These are phyloP conservation scores for Drosophila burlai DNA, from an alignment of 1,140 invertebrate species.

Conservation along the genomic window DNA sequence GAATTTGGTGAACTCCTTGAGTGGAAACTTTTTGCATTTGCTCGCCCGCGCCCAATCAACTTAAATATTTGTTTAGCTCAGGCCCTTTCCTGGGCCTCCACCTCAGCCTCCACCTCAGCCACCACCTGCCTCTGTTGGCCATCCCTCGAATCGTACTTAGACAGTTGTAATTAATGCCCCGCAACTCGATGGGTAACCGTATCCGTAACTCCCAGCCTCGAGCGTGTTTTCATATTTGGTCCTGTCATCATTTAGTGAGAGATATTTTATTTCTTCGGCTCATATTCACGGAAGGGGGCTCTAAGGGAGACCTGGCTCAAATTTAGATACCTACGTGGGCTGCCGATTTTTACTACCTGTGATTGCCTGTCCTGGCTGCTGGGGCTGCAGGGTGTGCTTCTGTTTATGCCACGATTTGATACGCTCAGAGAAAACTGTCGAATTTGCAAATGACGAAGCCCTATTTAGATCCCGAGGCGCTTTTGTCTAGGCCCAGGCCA, in stretches of 20 bases:
- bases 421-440: slow-evolving; percentile 68
- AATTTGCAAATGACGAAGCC: slow-evolving; percentile 62
- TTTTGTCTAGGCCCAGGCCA: slow-evolving; percentile 30
- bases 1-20: slow-evolving; percentile 80
- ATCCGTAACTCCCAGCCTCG: slow-evolving; percentile 19
- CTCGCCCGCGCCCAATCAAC: slow-evolving; percentile 70
- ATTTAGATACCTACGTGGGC: slow-evolving; percentile 37
- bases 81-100: slow-evolving; percentile 32
- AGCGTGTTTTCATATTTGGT: slow-evolving; percentile 55
- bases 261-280: slow-evolving; percentile 46
- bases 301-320: slow-evolving; percentile 12
- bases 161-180: slow-evolving; percentile 62
- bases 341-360: slow-evolving; percentile 29
- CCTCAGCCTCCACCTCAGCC: too few species aligned
- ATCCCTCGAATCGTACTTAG: slow-evolving; percentile 34
- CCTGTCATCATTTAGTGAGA: slow-evolving; percentile 76
- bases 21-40: slow-evolving; percentile 81
- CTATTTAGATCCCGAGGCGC: slow-evolving; percentile 44
- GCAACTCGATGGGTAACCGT: slow-evolving; percentile 26
- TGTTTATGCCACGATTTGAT: slow-evolving; percentile 61
- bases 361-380: slow-evolving; percentile 4
- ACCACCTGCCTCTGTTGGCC: too few species aligned
- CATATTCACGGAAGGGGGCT: slow-evolving; percentile 31
- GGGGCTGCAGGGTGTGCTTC: slow-evolving; percentile 4
- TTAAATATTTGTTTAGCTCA: slow-evolving; percentile 76